Percentiles rank a stretch among this genome's conserved stretches.
Evolutionary conservation across 1,140 invertebrate species (phyloP).

Genomic region (Tetragonula clypearis): DNA sequence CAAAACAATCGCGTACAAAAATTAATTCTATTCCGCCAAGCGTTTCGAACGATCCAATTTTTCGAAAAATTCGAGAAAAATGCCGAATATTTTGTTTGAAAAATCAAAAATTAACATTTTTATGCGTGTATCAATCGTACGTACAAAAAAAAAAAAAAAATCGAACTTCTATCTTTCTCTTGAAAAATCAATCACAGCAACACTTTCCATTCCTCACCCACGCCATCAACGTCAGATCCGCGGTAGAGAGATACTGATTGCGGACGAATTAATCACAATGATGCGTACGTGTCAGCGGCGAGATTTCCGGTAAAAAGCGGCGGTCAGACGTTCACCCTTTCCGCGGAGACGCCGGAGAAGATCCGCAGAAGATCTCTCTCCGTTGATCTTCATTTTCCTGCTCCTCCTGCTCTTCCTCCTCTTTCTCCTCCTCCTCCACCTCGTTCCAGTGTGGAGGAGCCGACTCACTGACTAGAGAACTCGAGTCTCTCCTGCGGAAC

Average conservation of each 20-base stretch:
- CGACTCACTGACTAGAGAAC: constrained; percentile 64
- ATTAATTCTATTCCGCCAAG: no score
- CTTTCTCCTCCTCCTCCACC: constrained; percentile 34
- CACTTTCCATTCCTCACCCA: neutral
- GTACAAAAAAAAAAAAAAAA: neutral
- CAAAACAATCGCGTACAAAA: no score
- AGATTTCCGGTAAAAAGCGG: constrained; percentile 10
- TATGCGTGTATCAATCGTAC: neutral
- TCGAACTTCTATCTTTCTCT: neutral
- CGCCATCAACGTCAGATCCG: neutral
- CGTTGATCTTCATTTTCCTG: constrained; percentile 54
- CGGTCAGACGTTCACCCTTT: constrained; percentile 33
- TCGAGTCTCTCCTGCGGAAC: constrained; percentile 64
- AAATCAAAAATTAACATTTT: neutral
- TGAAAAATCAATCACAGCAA: neutral
- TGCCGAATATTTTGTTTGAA: neutral
- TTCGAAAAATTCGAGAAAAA: neutral
- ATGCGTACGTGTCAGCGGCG: neutral
- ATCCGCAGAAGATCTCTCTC: constrained; percentile 33
- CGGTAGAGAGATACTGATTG: neutral
- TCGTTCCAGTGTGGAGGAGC: constrained; percentile 61
- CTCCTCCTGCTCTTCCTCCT: constrained; percentile 46
- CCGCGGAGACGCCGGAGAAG: neutral
- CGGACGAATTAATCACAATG: constrained; percentile 13
- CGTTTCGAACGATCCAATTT: neutral